Conservation (phyloP, 2,113 vertebrate species). For the Microcebus murinus region DNA sequence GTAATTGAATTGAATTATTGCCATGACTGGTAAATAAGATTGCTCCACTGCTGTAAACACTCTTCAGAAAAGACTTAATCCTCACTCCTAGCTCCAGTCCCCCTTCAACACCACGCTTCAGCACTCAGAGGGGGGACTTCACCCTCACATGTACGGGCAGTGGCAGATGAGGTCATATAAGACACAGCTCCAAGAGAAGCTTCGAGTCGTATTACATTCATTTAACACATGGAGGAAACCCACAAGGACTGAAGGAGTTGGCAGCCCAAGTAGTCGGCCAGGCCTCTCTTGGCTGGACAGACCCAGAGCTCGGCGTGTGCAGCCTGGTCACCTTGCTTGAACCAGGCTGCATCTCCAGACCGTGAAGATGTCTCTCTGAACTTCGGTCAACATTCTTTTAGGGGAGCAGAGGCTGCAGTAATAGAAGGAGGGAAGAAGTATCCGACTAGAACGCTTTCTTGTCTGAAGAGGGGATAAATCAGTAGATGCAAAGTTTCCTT, state of each 20-base stretch:
- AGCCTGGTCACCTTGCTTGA: slow-evolving; percentile 42
- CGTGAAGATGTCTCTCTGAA: background rate
- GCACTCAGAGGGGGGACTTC: background rate
- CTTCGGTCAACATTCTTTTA: background rate
- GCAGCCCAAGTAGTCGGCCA: background rate
- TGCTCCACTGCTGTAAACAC: background rate
- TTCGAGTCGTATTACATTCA: background rate
- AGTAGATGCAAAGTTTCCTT: background rate
- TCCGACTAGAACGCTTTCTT: background rate
- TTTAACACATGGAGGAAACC: slow-evolving; percentile 49
- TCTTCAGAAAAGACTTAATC: background rate
- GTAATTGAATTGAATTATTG: background rate
- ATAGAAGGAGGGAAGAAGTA: background rate
- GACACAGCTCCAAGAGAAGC: slow-evolving; percentile 25
- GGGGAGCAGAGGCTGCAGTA: background rate
- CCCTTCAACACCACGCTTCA: background rate
- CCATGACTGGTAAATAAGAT: background rate
- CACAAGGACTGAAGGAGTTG: slow-evolving; percentile 31
- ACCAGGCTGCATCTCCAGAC: slow-evolving; percentile 2
- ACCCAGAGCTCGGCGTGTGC: background rate
- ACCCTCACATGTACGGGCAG: background rate
- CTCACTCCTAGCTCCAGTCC: background rate
- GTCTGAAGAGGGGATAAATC: background rate
- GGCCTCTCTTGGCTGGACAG: background rate
- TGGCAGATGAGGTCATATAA: slow-evolving; percentile 50